These are phyloP conservation scores for Darevskia mixta DNA, from an alignment of 2,797 vertebrate species.

Conservation along the genomic window DNA sequence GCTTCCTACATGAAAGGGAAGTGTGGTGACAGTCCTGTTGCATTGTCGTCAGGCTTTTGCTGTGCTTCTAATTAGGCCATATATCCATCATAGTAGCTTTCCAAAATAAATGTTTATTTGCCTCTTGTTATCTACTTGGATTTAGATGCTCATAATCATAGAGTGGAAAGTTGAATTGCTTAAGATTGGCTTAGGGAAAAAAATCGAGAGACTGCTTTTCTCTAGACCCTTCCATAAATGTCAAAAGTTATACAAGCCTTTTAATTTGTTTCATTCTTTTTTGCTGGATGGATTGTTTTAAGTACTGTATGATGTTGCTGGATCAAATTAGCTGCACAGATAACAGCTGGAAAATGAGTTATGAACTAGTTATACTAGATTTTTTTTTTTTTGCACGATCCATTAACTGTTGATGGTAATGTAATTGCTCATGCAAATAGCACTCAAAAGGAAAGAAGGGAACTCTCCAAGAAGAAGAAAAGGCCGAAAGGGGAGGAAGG, in stretches of 20 bases:
- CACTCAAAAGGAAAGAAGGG: background rate
- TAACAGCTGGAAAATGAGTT: slow-evolving; percentile 41
- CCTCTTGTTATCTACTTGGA: slow-evolving; percentile 24
- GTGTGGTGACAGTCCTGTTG: slow-evolving; percentile 13
- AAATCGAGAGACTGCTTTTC: slow-evolving; percentile 9
- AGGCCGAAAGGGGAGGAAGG: too few species aligned
- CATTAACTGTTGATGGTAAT: slow-evolving; percentile 15
- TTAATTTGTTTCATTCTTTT: slow-evolving; percentile 29
- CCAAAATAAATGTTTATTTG: slow-evolving; percentile 36
- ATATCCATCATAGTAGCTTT: slow-evolving; percentile 1
- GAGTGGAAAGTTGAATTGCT: slow-evolving; percentile 16
- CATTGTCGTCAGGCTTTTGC: slow-evolving; percentile 13
- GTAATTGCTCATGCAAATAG: slow-evolving; percentile 23
- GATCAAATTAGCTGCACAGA: slow-evolving; percentile 36
- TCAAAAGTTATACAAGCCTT: slow-evolving; percentile 25
- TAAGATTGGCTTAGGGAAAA: background rate
- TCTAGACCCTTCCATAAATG: slow-evolving; percentile 34
- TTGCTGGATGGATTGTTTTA: background rate
- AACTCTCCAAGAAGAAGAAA: background rate
- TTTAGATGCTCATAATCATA: slow-evolving; percentile 15
- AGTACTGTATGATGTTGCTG: slow-evolving; percentile 26
- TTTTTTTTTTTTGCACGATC: background rate
- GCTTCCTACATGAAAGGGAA: background rate
- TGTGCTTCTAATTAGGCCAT: slow-evolving; percentile 25
- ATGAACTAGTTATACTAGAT: slow-evolving; percentile 5